Percentiles rank a stretch among this genome's conserved stretches.
phyloP scores from a whole-genome alignment of 23 tunicate genomes.

The Halocynthia aurantium region DNA sequence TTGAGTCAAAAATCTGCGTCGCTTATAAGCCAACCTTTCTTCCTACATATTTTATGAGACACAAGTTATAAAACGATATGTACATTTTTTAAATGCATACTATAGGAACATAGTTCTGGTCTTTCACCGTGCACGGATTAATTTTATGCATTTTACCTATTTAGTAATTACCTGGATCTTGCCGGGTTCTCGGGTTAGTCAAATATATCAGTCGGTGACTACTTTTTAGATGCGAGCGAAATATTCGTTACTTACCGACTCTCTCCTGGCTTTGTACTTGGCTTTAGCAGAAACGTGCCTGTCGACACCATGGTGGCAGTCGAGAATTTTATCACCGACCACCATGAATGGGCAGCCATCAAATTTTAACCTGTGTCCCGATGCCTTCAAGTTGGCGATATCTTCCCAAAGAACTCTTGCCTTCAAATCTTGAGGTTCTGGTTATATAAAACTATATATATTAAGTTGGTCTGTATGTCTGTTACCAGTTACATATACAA shows the following conservation, averaged over 20 bases:
- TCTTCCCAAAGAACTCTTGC: constrained; percentile 14
- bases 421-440: neutral
- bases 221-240: no score
- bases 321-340: constrained; percentile 3
- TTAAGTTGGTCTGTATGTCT: neutral
- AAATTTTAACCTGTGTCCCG: neutral
- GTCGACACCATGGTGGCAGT: constrained; percentile 5
- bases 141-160: no score
- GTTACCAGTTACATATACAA: no score
- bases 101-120: no score
- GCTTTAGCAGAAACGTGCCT: neutral
- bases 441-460: no score
- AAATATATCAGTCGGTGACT: no score
- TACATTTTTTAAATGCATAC: no score
- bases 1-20: neutral
- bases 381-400: neutral
- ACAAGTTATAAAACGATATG: neutral
- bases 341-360: constrained; percentile 12
- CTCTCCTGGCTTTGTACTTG: neutral
- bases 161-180: no score
- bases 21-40: neutral
- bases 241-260: neutral
- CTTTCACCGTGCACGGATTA: no score
- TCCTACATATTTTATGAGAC: neutral
- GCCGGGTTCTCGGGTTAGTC: no score